Percentiles rank a stretch among this genome's conserved stretches.
Conservation (phyloP, 2,113 vertebrate species). For the Scortum barcoo region DNA sequence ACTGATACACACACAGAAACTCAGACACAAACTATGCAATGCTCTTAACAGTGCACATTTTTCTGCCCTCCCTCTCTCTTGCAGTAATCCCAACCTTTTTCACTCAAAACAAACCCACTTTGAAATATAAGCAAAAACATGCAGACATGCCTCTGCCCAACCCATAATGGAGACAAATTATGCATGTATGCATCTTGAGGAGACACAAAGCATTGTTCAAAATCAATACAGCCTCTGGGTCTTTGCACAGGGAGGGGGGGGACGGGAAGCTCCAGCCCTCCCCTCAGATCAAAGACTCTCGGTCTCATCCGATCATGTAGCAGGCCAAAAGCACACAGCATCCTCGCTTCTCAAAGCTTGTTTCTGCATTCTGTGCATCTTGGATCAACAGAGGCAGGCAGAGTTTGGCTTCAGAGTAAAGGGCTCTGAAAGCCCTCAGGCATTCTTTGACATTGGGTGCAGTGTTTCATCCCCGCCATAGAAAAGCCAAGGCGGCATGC, state of each 20-base stretch:
- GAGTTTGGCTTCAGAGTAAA: conserved; percentile 51
- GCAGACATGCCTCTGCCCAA: conserved; percentile 6
- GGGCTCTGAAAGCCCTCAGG: conserved; percentile 36
- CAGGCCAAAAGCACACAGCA: conserved; percentile 13
- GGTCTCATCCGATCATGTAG: neutral
- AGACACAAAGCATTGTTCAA: conserved; percentile 68
- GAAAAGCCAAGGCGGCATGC: conserved; percentile 27
- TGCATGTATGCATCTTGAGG: conserved; percentile 63
- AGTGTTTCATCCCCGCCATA: conserved; percentile 29
- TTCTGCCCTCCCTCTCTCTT: neutral
- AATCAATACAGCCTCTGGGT: conserved; percentile 72
- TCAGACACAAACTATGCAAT: neutral
- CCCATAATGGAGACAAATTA: conserved; percentile 65
- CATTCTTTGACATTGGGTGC: conserved; percentile 48
- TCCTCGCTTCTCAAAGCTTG: conserved; percentile 40
- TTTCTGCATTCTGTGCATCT: conserved; percentile 51
- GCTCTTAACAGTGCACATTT: neutral
- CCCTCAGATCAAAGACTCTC: conserved; percentile 57
- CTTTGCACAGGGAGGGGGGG: conserved; percentile 15
- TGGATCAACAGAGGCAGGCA: conserved; percentile 45
- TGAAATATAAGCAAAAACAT: conserved; percentile 30
- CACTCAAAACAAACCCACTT: conserved; percentile 17
- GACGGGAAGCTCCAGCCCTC: conserved; percentile 28
- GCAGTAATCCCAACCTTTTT: conserved; percentile 20
- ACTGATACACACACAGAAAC: no score